phyloP scores from a whole-genome alignment of 1,140 invertebrate genomes.

The Drosophila navojoa region DNA sequence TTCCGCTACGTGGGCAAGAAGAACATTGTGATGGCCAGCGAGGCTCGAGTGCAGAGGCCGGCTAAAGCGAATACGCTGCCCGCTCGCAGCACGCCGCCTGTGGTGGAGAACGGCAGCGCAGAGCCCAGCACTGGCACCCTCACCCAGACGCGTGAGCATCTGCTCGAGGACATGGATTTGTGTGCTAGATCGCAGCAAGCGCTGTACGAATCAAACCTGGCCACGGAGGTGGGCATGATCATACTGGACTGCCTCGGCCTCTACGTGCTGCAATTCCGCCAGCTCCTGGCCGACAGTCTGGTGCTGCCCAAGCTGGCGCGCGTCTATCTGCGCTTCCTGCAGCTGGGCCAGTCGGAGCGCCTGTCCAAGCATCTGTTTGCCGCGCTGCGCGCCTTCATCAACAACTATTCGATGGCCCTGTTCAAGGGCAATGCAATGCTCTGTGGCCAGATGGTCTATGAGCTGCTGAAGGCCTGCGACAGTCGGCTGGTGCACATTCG shows the following conservation, averaged over 20 bases:
- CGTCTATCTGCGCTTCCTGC: conserved; percentile 93
- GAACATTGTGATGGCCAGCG: conserved; percentile 86
- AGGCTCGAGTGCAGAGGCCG: conserved; percentile 51
- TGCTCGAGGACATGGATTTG: conserved; percentile 83
- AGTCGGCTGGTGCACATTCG: conserved; percentile 91
- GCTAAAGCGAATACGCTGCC: conserved; percentile 63
- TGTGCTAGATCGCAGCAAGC: conserved; percentile 65
- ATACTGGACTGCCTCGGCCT: conserved; percentile 93
- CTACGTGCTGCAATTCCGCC: conserved; percentile 91
- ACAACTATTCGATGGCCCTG: conserved; percentile 92
- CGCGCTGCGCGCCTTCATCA: conserved; percentile 94
- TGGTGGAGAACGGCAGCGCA: conserved; percentile 87
- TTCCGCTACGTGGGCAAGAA: conserved; percentile 95
- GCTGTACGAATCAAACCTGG: conserved; percentile 93
- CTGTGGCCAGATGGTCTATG: conserved; percentile 93
- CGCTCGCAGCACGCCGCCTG: conserved; percentile 46
- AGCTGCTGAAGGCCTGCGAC: conserved; percentile 91
- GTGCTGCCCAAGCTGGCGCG: conserved; percentile 91
- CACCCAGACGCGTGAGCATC: conserved; percentile 85
- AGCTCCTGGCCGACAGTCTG: conserved; percentile 89
- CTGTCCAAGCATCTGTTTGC: conserved; percentile 96
- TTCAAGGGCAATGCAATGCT: conserved; percentile 93
- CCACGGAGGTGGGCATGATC: conserved; percentile 95
- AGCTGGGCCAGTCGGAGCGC: conserved; percentile 94
- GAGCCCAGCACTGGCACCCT: conserved; percentile 85